phyloP scores from a whole-genome alignment of 2,888 invertebrate genomes.

The Callimorpha dominula region DNA sequence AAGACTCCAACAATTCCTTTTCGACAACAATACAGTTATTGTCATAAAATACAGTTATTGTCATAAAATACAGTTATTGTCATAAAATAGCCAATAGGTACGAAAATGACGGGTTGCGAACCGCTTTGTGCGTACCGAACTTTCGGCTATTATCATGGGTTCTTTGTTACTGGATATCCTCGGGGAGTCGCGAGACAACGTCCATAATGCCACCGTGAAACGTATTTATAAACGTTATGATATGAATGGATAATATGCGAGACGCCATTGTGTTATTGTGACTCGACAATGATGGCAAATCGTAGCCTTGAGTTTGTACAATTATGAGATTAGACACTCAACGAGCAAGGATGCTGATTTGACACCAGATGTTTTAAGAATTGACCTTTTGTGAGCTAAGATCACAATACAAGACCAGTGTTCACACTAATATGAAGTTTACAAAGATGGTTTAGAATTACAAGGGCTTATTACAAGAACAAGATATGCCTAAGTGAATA shows the following conservation, averaged over 20 bases:
- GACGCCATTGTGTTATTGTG: slow-evolving; percentile 71
- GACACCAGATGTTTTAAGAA: slow-evolving; percentile 58
- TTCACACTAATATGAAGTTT: slow-evolving; percentile 34
- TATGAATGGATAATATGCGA: slow-evolving; percentile 84
- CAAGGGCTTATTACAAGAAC: slow-evolving; percentile 14
- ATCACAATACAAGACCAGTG: slow-evolving; percentile 47
- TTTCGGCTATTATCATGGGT: slow-evolving; percentile 78
- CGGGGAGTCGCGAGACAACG: slow-evolving; percentile 78
- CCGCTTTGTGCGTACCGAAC: slow-evolving; percentile 75
- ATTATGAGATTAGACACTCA: slow-evolving; percentile 75
- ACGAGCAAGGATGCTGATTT: slow-evolving; percentile 58
- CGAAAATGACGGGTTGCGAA: slow-evolving; percentile 85
- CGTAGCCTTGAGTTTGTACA: slow-evolving; percentile 77
- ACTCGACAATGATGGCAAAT: slow-evolving; percentile 61
- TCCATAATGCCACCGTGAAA: slow-evolving; percentile 81
- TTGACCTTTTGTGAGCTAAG: slow-evolving; percentile 59
- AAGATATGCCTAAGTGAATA: slow-evolving; percentile 28
- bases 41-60: slow-evolving; percentile 86
- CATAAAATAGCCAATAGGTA: slow-evolving; percentile 86
- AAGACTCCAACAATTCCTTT: slow-evolving; percentile 69
- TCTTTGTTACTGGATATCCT: slow-evolving; percentile 82
- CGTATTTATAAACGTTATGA: slow-evolving; percentile 84
- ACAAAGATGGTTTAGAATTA: slow-evolving; percentile 26
- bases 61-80: slow-evolving; percentile 83
- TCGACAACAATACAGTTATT: slow-evolving; percentile 78